phyloP scores from a whole-genome alignment of 2,888 invertebrate species.

The Microctonus hyperodae region DNA sequence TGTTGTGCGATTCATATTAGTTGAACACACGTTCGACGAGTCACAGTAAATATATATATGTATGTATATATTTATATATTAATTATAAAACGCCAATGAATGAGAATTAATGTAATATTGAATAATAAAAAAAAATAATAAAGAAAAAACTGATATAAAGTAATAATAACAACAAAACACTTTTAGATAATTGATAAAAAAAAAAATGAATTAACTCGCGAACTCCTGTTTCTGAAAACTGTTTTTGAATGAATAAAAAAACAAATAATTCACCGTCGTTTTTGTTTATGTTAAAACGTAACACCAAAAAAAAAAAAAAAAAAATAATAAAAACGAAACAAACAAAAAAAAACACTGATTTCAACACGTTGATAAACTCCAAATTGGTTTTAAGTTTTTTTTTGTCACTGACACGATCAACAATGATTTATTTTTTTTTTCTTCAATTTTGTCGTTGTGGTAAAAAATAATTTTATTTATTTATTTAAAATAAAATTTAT shows the following conservation, averaged over 20 bases:
- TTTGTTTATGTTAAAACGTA: not conserved
- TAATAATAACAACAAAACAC: slow-evolving; percentile 1
- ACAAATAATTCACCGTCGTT: not conserved
- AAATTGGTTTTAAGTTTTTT: slow-evolving; percentile 4
- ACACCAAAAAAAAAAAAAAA: slow-evolving; percentile 15
- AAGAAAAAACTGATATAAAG: slow-evolving; percentile 1
- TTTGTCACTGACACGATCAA: not conserved
- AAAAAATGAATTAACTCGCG: slow-evolving; percentile 4
- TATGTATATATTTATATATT: too few species aligned
- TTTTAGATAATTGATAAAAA: not conserved
- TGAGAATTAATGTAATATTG: not conserved
- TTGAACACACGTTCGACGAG: slow-evolving; percentile 15
- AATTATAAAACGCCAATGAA: not conserved
- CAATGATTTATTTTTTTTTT: not conserved
- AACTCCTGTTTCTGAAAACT: slow-evolving; percentile 9
- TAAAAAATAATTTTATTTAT: not conserved
- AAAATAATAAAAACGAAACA: not conserved
- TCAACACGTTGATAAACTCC: slow-evolving; percentile 13
- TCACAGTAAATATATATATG: slow-evolving; percentile 18
- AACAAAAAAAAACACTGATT: slow-evolving; percentile 21
- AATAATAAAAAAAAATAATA: not conserved
- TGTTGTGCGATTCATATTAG: slow-evolving; percentile 29
- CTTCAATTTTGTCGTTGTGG: not conserved
- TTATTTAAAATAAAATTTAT: not conserved
- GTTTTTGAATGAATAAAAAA: slow-evolving; percentile 11